These are phyloP conservation scores for Uromys caudimaculatus DNA, from an alignment of 2,797 vertebrate genomes.

Conservation along the genomic window DNA sequence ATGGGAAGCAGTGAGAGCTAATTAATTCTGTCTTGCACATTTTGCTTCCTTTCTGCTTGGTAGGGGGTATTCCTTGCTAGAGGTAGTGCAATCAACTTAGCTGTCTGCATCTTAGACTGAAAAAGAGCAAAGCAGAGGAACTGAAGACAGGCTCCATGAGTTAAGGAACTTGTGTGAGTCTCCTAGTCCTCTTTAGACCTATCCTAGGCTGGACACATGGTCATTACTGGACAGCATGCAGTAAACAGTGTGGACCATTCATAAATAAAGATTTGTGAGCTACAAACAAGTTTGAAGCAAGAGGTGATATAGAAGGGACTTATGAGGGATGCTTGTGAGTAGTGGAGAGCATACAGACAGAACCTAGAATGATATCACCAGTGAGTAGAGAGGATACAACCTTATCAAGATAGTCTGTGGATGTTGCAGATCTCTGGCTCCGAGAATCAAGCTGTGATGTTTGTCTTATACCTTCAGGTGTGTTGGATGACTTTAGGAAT, in stretches of 20 bases:
- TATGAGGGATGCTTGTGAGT: not conserved
- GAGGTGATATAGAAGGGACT: not conserved
- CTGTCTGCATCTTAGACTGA: not conserved
- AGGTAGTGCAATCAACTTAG: not conserved
- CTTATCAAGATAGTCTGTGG: not conserved
- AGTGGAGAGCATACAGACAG: not conserved
- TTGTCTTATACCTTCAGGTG: not conserved
- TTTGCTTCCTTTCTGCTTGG: slow-evolving; percentile 34
- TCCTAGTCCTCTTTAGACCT: not conserved
- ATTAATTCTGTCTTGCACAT: not conserved
- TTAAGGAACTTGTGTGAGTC: not conserved
- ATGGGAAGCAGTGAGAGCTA: not conserved
- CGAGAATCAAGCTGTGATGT: not conserved
- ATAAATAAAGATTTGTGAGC: slow-evolving; percentile 10
- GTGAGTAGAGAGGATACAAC: fast-evolving
- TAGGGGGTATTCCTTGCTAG: not conserved
- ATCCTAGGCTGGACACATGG: not conserved
- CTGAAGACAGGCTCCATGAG: not conserved
- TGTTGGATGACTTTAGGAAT: not conserved
- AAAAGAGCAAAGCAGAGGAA: slow-evolving; percentile 6
- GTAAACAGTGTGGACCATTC: not conserved
- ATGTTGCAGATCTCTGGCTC: not conserved
- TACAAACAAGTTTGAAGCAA: not conserved
- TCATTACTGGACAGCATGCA: not conserved
- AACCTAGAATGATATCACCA: fast-evolving